A percentile compares a stretch with the other conserved stretches of the same genome.
These are phyloP conservation scores for Oxyteleia sp. DNA, from an alignment of 2,888 invertebrate species.

Conservation along the genomic window DNA sequence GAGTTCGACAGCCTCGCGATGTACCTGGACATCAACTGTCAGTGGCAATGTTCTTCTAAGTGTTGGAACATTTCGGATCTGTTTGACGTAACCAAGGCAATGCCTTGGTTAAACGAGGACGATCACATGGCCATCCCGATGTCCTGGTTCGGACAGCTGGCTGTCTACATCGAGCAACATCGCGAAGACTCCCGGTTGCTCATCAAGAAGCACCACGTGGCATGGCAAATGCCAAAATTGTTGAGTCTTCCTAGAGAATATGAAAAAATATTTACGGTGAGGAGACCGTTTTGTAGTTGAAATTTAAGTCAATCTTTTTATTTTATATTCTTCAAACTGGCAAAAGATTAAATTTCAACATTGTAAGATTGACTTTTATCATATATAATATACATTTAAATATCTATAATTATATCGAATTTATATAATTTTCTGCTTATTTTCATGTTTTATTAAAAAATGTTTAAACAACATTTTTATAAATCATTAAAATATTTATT, in stretches of 20 bases:
- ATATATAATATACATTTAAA: no score
- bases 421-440: no score
- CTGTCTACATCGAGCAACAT: conserved; percentile 88
- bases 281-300: conserved; percentile 62
- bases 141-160: conserved; percentile 92
- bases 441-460: no score
- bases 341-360: no score
- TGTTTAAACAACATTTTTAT: no score
- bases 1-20: conserved; percentile 94
- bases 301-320: no score
- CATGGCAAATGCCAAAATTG: conserved; percentile 94
- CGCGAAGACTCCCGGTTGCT: conserved; percentile 90
- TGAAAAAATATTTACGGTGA: conserved; percentile 95
- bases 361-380: no score
- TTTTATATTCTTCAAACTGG: no score
- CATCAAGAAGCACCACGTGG: conserved; percentile 92
- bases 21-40: conserved; percentile 89
- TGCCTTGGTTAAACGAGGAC: conserved; percentile 89
- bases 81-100: conserved; percentile 90
- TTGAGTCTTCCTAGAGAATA: conserved; percentile 96
- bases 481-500: no score
- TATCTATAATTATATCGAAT: no score
- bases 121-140: conserved; percentile 88
- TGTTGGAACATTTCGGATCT: conserved; percentile 88
- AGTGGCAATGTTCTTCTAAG: conserved; percentile 42